Percentiles rank a stretch among this genome's conserved stretches.
These are phyloP conservation scores for Phaedon cochleariae DNA, from an alignment of 2,888 invertebrate species.

Conservation along the genomic window DNA sequence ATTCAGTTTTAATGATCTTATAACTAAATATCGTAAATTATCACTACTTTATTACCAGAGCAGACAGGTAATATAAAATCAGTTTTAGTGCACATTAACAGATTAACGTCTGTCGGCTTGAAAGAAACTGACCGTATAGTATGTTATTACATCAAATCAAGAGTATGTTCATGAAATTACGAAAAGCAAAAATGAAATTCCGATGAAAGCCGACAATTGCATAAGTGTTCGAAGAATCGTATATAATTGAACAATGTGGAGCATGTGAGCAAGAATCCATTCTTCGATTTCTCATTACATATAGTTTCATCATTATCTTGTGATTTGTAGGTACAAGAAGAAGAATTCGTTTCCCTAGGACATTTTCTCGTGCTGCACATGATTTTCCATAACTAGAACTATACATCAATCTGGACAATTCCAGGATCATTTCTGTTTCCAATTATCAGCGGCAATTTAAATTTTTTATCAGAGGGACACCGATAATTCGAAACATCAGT, in stretches of 20 bases:
- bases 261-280: background rate
- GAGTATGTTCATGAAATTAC: background rate
- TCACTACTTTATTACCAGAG: too few species aligned
- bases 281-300: slow-evolving; percentile 9
- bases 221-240: background rate
- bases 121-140: background rate
- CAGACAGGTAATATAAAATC: too few species aligned
- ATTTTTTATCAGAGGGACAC: background rate
- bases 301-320: slow-evolving; percentile 8
- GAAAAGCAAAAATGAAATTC: background rate
- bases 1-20: too few species aligned
- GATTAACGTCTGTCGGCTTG: background rate
- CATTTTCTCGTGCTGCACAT: background rate
- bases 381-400: background rate
- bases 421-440: background rate
- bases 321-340: slow-evolving; percentile 17
- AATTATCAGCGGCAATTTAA: background rate
- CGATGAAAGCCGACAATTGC: background rate
- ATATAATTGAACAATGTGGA: slow-evolving; percentile 4
- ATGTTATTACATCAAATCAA: background rate
- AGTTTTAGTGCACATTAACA: background rate
- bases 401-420: background rate
- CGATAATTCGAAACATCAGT: background rate
- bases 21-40: too few species aligned
- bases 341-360: slow-evolving; percentile 18